Evolutionary conservation across 2,888 invertebrate genomes (phyloP).

Genomic region (Lapara coniferarum): DNA sequence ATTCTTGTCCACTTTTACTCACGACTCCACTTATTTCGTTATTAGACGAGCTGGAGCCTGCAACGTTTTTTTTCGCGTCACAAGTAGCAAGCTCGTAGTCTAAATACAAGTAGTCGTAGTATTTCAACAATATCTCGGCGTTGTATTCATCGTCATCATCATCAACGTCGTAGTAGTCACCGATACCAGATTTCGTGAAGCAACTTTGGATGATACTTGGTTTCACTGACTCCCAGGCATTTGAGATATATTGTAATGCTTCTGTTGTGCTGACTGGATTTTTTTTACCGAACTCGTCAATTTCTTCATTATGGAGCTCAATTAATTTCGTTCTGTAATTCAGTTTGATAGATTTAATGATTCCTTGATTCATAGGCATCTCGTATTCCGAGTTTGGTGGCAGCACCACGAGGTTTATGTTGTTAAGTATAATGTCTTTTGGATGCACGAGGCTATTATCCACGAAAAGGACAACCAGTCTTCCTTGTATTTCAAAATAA

Average conservation of each 20-base stretch:
- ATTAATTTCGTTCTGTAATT: constrained; percentile 29
- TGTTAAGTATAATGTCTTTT: constrained; percentile 32
- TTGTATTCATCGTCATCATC: constrained; percentile 29
- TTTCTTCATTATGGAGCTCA: constrained; percentile 22
- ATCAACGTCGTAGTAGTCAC: constrained; percentile 29
- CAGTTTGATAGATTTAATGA: constrained; percentile 28
- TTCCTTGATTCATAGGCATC: constrained; percentile 29
- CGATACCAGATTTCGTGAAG: constrained; percentile 28
- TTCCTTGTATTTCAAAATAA: constrained; percentile 35
- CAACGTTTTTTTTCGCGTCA: constrained; percentile 10
- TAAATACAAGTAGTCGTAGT: constrained; percentile 26
- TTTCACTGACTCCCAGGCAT: constrained; percentile 24
- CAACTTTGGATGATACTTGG: constrained; percentile 22
- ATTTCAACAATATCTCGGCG: constrained; percentile 26
- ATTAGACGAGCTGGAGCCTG: not conserved
- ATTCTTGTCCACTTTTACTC: constrained; percentile 2
- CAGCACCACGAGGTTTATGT: constrained; percentile 35
- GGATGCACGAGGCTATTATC: constrained; percentile 46
- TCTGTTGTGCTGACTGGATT: constrained; percentile 7
- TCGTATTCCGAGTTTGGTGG: constrained; percentile 24
- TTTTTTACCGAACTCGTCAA: constrained; percentile 22
- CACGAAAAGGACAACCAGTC: constrained; percentile 43
- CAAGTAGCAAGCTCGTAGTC: constrained; percentile 27
- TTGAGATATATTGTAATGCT: constrained; percentile 1
- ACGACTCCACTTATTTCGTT: not conserved